phyloP scores from a whole-genome alignment of 2,888 invertebrate species.

The Sarcophaga rosellei region DNA sequence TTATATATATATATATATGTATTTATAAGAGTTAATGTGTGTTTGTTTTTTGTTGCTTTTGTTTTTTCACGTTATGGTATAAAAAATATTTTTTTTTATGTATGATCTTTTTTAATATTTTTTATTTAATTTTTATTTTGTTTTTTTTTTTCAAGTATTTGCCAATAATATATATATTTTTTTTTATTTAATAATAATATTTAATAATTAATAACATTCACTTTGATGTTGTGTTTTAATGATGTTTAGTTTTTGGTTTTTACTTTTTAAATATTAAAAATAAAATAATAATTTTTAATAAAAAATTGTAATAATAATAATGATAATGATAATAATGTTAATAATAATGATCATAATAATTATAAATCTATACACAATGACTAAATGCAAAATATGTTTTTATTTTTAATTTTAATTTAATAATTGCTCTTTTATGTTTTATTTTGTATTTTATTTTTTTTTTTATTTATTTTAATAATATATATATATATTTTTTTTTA shows the following conservation, averaged over 20 bases:
- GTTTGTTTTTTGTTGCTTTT: slow-evolving; percentile 48
- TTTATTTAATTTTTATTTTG: slow-evolving; percentile 58
- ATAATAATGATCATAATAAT: slow-evolving; percentile 49
- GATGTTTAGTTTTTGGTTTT: slow-evolving; percentile 47
- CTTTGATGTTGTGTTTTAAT: slow-evolving; percentile 54
- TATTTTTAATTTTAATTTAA: slow-evolving; percentile 68
- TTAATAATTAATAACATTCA: slow-evolving; percentile 66
- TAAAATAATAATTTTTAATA: slow-evolving; percentile 23
- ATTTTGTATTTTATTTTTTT: no score
- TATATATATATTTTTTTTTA: slow-evolving; percentile 57
- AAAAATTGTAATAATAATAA: no score
- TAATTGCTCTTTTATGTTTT: slow-evolving; percentile 71
- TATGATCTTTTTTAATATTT: no score
- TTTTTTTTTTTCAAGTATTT: slow-evolving; percentile 43
- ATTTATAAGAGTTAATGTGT: slow-evolving; percentile 35
- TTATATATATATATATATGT: neutral
- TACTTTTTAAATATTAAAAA: slow-evolving; percentile 44
- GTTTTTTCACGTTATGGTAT: slow-evolving; percentile 65
- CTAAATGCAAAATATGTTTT: slow-evolving; percentile 70
- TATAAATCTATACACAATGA: slow-evolving; percentile 68
- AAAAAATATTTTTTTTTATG: slow-evolving; percentile 60
- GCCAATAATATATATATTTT: slow-evolving; percentile 58
- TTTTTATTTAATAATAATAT: neutral
- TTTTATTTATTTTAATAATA: slow-evolving; percentile 25
- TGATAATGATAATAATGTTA: neutral